These are phyloP conservation scores for Cerceris ruficornis DNA, from an alignment of 2,888 invertebrate species.

Conservation along the genomic window DNA sequence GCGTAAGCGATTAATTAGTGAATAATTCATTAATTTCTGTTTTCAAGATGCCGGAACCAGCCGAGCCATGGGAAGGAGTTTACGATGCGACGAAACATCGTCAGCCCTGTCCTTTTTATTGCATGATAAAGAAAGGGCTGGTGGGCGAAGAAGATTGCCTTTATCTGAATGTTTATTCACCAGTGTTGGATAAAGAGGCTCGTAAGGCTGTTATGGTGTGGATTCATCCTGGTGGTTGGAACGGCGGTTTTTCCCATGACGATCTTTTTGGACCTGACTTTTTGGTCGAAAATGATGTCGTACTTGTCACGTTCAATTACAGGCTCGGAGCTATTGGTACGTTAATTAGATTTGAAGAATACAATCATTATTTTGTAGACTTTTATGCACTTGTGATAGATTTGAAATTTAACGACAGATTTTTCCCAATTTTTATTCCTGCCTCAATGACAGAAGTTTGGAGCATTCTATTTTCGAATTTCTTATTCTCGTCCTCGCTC, in stretches of 20 bases:
- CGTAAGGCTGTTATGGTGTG: slow-evolving; percentile 75
- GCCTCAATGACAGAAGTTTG: too few species aligned
- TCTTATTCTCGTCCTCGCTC: not conserved
- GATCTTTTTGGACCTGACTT: slow-evolving; percentile 72
- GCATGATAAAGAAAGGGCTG: slow-evolving; percentile 67
- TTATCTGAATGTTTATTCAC: slow-evolving; percentile 75
- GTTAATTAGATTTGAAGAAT: not conserved
- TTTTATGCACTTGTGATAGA: too few species aligned
- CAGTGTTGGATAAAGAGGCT: slow-evolving; percentile 69
- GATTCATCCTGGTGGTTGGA: slow-evolving; percentile 72
- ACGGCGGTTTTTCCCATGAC: slow-evolving; percentile 68
- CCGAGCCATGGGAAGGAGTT: slow-evolving; percentile 74
- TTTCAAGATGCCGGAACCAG: slow-evolving; percentile 66
- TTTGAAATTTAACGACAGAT: too few species aligned
- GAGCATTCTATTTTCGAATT: not conserved
- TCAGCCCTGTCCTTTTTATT: slow-evolving; percentile 71
- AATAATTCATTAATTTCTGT: not conserved
- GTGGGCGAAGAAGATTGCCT: slow-evolving; percentile 76
- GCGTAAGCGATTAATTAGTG: not conserved
- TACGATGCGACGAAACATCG: slow-evolving; percentile 74
- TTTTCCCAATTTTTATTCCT: not conserved
- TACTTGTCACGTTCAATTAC: slow-evolving; percentile 75
- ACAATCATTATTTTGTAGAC: not conserved
- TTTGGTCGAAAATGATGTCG: slow-evolving; percentile 74
- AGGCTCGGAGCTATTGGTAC: slow-evolving; percentile 75